phyloP scores from a whole-genome alignment of 2,888 invertebrate genomes.

The Calephelis perditalis region DNA sequence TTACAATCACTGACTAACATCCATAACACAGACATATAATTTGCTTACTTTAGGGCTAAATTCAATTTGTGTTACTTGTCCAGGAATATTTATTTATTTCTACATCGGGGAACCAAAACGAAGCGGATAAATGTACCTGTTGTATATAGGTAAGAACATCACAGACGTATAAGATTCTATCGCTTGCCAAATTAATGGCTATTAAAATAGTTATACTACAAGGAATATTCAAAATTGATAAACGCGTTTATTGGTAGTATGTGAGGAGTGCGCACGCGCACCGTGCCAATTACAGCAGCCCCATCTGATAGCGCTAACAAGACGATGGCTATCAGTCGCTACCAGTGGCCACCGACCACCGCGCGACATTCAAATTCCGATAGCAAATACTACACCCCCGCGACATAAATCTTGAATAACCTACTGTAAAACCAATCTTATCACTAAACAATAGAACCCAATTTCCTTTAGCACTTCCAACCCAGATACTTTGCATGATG shows the following conservation, averaged over 20 bases:
- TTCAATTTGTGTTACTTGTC: no score
- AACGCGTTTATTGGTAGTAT: slow-evolving; percentile 36
- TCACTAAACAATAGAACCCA: slow-evolving; percentile 28
- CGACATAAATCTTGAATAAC: slow-evolving; percentile 45
- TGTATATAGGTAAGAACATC: background rate
- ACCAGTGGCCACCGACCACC: slow-evolving; percentile 39
- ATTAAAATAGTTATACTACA: slow-evolving; percentile 36
- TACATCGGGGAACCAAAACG: no score
- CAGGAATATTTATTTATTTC: no score
- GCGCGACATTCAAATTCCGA: slow-evolving; percentile 62
- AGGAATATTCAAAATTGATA: slow-evolving; percentile 43
- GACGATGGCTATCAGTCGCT: slow-evolving; percentile 65
- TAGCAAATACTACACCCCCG: slow-evolving; percentile 53
- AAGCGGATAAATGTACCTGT: no score
- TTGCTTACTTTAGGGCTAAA: no score
- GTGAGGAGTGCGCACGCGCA: slow-evolving; percentile 47
- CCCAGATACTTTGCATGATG: slow-evolving; percentile 67
- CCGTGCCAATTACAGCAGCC: slow-evolving; percentile 72
- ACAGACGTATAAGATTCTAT: slow-evolving; percentile 4
- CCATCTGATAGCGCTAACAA: slow-evolving; percentile 75
- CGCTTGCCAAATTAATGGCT: slow-evolving; percentile 31
- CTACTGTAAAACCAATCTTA: slow-evolving; percentile 24
- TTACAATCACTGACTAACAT: no score
- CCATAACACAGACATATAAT: no score
- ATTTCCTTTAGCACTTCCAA: slow-evolving; percentile 25